Evolutionary conservation across 92 coral and sea anemone species (phyloP).

Genomic region (Parazoanthus swiftii): DNA sequence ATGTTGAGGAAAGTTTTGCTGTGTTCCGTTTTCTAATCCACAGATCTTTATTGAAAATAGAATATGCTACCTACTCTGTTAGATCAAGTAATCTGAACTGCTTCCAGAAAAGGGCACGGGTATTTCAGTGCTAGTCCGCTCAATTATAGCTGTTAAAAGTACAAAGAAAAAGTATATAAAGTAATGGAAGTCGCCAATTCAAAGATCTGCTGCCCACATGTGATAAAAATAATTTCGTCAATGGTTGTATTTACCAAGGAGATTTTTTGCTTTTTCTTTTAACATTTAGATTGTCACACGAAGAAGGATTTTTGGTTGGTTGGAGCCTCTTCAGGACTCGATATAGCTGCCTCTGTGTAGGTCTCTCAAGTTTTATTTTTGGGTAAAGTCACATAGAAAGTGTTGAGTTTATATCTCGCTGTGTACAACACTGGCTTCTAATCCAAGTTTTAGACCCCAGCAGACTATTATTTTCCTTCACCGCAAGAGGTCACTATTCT

Average conservation of each 20-base stretch:
- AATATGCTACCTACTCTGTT: neutral
- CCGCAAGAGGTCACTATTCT: too few relatives aligned
- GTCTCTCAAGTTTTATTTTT: slow-evolving; percentile 21
- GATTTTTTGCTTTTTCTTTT: neutral
- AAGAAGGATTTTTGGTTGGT: slow-evolving; percentile 96
- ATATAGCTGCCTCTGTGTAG: slow-evolving; percentile 93
- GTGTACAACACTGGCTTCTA: neutral
- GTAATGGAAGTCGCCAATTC: too few relatives aligned
- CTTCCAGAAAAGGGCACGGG: neutral
- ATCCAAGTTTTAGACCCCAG: too few relatives aligned
- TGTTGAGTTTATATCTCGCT: too few relatives aligned
- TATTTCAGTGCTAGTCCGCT: neutral
- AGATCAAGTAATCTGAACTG: neutral
- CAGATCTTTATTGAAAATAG: too few relatives aligned
- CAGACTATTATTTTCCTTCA: too few relatives aligned
- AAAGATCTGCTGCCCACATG: too few relatives aligned
- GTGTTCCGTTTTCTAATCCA: too few relatives aligned
- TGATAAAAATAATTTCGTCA: too few relatives aligned
- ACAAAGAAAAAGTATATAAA: too few relatives aligned
- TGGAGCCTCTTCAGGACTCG: slow-evolving; percentile 86
- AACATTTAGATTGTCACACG: slow-evolving; percentile 90
- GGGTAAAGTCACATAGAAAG: neutral
- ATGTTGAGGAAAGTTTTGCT: neutral
- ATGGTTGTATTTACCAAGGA: neutral
- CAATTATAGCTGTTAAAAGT: too few relatives aligned